Evolutionary conservation across 2,797 vertebrate species (phyloP).

Genomic region (Pipistrellus pipistrellus): DNA sequence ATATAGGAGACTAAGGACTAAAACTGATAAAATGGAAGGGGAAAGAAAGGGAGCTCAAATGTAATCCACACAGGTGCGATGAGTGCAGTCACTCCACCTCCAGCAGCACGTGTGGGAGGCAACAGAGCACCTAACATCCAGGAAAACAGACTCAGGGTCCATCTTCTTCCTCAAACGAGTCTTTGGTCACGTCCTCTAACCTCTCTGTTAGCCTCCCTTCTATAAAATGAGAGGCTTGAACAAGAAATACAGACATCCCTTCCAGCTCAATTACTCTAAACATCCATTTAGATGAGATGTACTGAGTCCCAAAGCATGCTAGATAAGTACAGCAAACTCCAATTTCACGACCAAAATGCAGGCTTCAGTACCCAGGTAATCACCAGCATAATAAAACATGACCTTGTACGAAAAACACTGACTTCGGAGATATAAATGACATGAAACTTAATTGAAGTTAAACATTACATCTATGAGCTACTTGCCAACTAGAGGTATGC

Average conservation of each 20-base stretch:
- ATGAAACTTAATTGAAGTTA: constrained; percentile 28
- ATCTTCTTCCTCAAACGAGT: neutral
- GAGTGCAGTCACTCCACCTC: neutral
- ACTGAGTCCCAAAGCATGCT: neutral
- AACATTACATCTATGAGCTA: neutral
- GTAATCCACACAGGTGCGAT: neutral
- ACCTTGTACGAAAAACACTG: neutral
- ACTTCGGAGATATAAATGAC: constrained; percentile 24
- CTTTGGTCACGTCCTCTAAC: neutral
- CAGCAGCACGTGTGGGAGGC: neutral
- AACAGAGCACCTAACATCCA: neutral
- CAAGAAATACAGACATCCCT: neutral
- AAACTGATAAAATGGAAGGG: neutral
- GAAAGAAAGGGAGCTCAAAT: neutral
- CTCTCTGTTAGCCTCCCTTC: neutral
- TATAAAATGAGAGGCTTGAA: neutral
- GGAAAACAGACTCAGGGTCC: neutral
- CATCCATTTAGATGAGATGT: neutral
- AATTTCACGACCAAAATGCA: constrained; percentile 49
- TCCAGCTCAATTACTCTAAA: neutral
- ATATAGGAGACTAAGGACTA: neutral
- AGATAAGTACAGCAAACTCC: neutral
- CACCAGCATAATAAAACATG: neutral
- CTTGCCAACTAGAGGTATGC: neutral
- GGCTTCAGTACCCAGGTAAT: constrained; percentile 13